Base-by-base conservation (phyloP, 2,797 vertebrate species). In the Melanotaenia maccullochi region DNA sequence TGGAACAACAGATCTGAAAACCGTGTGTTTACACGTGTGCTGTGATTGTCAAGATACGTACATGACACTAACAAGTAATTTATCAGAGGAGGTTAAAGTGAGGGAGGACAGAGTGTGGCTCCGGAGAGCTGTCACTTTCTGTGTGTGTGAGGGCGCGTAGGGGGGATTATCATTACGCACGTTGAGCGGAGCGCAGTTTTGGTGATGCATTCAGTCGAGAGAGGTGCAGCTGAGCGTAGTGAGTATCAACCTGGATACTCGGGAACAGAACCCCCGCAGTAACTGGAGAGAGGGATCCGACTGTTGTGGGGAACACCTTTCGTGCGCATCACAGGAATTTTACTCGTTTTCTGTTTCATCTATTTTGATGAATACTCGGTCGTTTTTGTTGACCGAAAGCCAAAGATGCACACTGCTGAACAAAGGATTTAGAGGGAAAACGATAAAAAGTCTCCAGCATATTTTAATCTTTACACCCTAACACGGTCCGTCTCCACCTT, bases 101-200 rank as follows among this genome's bases (percentile, higher is more conserved):
- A 68, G 72, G 12, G 52, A 57, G 76, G 72, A 65, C 63, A 47
- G 71, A 64, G 52, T 64, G 78, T 22, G 60, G 49, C 74, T 71
- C 66, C 9, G 68, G 49, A 73, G 84, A 84, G 81, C 86, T 88
- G 88, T 80, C 85, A 87, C 81, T 76, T 73, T 84, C 71, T 79
- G 9, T 61, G 30, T 38, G 22, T 65, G 30, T 44, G 71, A 12
- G 75, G 30, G 73, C 25, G 54, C 63, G 42, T 74, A 85, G 38
- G 65, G 60, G 75, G 83, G 90, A 90, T 90, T 88, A 92, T 82
- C 71, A 57, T 83, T 65, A 79, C 85, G 85, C 86, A 76, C 81
- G 80, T 86, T 81, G 40, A 82, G 83, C 89, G 71, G 85, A 90
- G 87, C 85, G 79, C 84, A 83, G 73, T 75, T 72, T 71, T 69